phyloP scores from a whole-genome alignment of 2,888 invertebrate species.

The Clusia tigrina region DNA sequence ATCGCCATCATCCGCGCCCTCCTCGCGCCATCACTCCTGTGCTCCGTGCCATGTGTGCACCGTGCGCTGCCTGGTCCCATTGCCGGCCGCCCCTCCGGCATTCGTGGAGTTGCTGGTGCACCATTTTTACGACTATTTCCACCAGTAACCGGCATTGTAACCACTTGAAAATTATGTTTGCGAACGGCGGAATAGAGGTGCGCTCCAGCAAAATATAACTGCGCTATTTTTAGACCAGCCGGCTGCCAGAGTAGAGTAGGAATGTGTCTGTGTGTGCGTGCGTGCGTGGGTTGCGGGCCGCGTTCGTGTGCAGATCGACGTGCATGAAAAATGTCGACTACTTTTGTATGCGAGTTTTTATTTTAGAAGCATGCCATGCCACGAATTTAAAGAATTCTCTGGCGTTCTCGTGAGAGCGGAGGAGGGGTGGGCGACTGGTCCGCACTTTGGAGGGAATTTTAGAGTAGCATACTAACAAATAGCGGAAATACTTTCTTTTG shows the following conservation, averaged over 20 bases:
- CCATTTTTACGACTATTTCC: conserved; percentile 20
- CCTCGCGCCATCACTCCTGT: background rate
- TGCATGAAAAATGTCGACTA: conserved; percentile 3
- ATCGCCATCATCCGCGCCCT: background rate
- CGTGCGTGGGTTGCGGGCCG: background rate
- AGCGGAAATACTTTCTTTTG: too few species aligned
- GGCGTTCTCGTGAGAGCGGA: too few species aligned
- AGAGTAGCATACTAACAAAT: too few species aligned
- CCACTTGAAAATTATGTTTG: conserved; percentile 32
- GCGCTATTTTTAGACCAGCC: conserved; percentile 22
- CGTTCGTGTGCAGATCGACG: too few species aligned
- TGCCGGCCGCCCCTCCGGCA: background rate
- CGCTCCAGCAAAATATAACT: conserved; percentile 16
- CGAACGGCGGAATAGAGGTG: conserved; percentile 23
- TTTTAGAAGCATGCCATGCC: background rate
- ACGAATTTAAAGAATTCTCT: background rate
- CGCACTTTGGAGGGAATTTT: too few species aligned
- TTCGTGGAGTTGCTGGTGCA: background rate
- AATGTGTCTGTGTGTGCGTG: background rate
- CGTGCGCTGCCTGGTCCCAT: background rate
- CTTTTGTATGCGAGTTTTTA: background rate
- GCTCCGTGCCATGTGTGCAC: too few species aligned
- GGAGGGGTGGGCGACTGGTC: too few species aligned
- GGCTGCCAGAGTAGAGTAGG: background rate
- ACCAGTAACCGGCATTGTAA: conserved; percentile 29